phyloP scores from a whole-genome alignment of 1,140 invertebrate species.

The Papilio polyxenes region DNA sequence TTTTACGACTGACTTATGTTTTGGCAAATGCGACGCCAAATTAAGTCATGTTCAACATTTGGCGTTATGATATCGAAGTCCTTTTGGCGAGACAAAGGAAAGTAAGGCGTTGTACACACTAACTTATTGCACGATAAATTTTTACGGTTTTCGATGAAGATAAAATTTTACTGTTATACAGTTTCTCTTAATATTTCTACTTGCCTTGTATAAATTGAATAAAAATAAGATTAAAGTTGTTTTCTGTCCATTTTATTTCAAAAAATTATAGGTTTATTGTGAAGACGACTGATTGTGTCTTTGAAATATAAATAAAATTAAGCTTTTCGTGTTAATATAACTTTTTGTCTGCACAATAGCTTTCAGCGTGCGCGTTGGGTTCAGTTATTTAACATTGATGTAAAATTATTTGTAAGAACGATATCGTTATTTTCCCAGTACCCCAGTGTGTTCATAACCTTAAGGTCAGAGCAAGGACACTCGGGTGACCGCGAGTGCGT shows the following conservation, averaged over 20 bases:
- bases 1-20: constrained; percentile 30
- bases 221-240: neutral
- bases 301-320: too few species aligned
- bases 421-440: neutral
- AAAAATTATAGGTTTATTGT: neutral
- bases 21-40: constrained; percentile 33
- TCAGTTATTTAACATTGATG: too few species aligned
- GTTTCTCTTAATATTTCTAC: neutral
- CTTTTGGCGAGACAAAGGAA: constrained; percentile 28
- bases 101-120: constrained; percentile 19
- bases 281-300: neutral
- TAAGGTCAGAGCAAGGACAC: constrained; percentile 28
- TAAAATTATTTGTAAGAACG: neutral
- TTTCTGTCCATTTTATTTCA: neutral
- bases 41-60: constrained; percentile 34
- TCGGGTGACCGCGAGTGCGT: constrained; percentile 27
- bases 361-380: too few species aligned
- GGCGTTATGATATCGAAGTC: constrained; percentile 18
- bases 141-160: neutral
- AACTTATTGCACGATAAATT: neutral
- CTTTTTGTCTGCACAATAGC: too few species aligned
- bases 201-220: neutral
- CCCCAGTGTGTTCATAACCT: neutral
- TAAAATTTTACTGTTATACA: neutral
- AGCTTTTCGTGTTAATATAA: too few species aligned